A percentile compares a stretch with the other conserved stretches of the same genome.
Conservation (phyloP, 2,797 vertebrate species). For the Neostethus bicornis region DNA sequence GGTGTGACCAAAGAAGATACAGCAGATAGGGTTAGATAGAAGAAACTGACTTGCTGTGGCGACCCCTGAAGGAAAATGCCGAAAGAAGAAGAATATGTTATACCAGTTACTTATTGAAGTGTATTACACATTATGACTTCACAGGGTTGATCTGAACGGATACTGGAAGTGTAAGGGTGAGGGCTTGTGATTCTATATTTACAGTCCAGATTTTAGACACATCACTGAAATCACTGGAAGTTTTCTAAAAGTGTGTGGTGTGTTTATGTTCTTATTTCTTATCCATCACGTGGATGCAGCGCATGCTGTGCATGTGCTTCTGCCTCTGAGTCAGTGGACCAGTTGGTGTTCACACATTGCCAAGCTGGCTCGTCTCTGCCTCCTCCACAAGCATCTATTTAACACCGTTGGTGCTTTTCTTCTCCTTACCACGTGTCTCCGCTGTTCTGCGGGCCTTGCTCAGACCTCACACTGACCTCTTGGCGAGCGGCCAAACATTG, state of each 20-base stretch:
- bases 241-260: neutral
- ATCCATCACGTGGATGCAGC: slow-evolving; percentile 27
- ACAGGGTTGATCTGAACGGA: neutral
- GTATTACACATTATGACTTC: neutral
- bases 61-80: no score
- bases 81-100: no score
- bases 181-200: slow-evolving; percentile 1
- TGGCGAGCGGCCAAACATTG: slow-evolving; percentile 3
- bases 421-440: slow-evolving; percentile 16
- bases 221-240: neutral
- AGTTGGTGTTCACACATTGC: slow-evolving; percentile 75
- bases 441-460: slow-evolving; percentile 8
- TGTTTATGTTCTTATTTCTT: slow-evolving; percentile 19
- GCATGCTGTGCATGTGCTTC: slow-evolving; percentile 35
- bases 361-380: slow-evolving; percentile 51
- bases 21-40: no score
- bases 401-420: slow-evolving; percentile 21
- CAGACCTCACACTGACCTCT: slow-evolving; percentile 6
- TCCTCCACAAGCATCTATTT: slow-evolving; percentile 39
- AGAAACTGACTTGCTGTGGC: no score
- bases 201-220: slow-evolving; percentile 3
- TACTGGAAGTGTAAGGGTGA: slow-evolving; percentile 8
- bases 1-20: no score
- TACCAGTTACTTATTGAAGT: neutral
- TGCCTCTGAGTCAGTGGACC: slow-evolving; percentile 68